Conservation (phyloP, 2,797 vertebrate genomes). For the Macropodus opercularis region DNA sequence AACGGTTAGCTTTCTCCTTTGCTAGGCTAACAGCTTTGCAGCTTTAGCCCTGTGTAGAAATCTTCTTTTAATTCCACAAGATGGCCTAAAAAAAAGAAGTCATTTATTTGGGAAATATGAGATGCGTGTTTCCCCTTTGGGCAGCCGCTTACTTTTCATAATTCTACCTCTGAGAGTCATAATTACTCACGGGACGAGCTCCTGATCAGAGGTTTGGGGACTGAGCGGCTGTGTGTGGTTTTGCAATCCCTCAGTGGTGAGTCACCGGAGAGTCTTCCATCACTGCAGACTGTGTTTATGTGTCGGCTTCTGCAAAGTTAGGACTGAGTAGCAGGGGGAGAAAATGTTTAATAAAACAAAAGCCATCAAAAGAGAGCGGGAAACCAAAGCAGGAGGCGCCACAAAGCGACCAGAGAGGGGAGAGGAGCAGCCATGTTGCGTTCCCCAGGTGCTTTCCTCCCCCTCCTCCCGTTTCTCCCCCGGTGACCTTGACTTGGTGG, state of each 20-base stretch:
- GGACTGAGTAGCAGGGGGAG: not conserved
- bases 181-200: conserved; percentile 53
- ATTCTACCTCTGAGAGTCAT: conserved; percentile 50
- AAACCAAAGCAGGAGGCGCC: not conserved
- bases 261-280: conserved; percentile 66
- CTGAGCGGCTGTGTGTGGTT: conserved; percentile 60
- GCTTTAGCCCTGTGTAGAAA: not conserved
- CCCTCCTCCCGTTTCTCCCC: conserved; percentile 39
- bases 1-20: not conserved
- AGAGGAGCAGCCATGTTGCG: conserved; percentile 55
- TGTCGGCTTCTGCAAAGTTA: conserved; percentile 38
- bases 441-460: conserved; percentile 77
- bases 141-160: conserved; percentile 37
- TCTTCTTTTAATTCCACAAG: not conserved
- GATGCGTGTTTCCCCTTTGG: not conserved
- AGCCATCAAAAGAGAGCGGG: not conserved
- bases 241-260: conserved; percentile 63
- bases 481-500: conserved; percentile 78
- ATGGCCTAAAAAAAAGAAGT: not conserved
- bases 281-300: conserved; percentile 43
- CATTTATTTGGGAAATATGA: conserved; percentile 28
- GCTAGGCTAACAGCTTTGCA: too few relatives aligned
- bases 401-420: conserved; percentile 1
- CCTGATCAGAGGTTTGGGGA: conserved; percentile 56
- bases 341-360: not conserved